Base-by-base conservation (phyloP, 2,797 vertebrate species). In the Spea hammondii region DNA sequence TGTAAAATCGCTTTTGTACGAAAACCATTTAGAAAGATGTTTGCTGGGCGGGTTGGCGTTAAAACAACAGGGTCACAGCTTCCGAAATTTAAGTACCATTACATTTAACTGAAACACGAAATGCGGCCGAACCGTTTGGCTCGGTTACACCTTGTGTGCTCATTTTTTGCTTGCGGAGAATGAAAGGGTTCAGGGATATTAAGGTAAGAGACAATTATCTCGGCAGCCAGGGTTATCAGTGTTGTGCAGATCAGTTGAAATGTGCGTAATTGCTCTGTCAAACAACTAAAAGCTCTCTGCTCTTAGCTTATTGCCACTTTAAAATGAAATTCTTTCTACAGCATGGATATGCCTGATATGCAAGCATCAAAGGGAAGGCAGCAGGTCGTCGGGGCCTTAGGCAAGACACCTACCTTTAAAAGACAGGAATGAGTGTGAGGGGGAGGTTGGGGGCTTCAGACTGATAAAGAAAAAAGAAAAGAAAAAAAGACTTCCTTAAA, bases 271-370 rank as follows among this genome's bases (percentile, higher is more conserved):
- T 95, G 93, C 88, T 86, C 90, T 91, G 91, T 92, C 92, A 94
- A 91, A 86, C 88, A 86, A 87, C 89, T 92, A 90, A 91, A 91
- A 88, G 83, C 77, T 69, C 86, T 81, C 72, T 80, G 81, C 87
- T 85, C 85, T 84, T 89, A 91, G 93, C 92, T 86, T 92, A 93
- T 84, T 92, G 91, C 90, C 92, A 92, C 92, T 94, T 94, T 91
- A 91, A 95, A 95, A 94, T 94, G 89, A 94, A 94, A 96, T 95
- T 95, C 93, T 92, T 94, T 89, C 90, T 88, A 77, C 87, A 88
- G 91, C 90, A 86, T 68, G 87, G 87, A 85, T 88, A 86, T 85
- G 91, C 87, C 90, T 93, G 91, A 94, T 92, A 92, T 89, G 89
- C 90, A 87, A 86, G 87, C 93, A 94, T 95, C 94, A 95, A 95